These are phyloP conservation scores for Coreius guichenoti DNA, from an alignment of 2,797 vertebrate genomes.

Conservation along the genomic window DNA sequence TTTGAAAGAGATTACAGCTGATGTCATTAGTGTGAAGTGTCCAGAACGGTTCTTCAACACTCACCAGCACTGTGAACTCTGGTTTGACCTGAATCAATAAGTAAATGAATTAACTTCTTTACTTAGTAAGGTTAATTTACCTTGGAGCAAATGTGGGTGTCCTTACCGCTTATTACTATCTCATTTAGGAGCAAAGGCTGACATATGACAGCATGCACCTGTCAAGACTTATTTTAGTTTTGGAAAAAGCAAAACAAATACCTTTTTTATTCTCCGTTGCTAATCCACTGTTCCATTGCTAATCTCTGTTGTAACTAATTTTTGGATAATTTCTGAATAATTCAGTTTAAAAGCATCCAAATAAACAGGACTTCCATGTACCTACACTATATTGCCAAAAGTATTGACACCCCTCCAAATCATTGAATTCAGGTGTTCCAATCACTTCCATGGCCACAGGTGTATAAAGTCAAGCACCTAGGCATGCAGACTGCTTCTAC, in stretches of 20 bases:
- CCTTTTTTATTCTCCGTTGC: background rate
- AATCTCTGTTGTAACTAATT: background rate
- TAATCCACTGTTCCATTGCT: background rate
- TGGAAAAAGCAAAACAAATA: background rate
- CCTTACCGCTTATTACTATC: background rate
- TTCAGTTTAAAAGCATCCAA: background rate
- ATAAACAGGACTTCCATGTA: background rate
- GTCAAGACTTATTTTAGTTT: background rate
- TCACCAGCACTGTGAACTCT: background rate
- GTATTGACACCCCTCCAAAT: too few species aligned
- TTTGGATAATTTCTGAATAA: background rate
- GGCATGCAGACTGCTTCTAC: too few species aligned
- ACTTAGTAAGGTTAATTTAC: background rate
- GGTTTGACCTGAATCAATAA: constrained; percentile 15
- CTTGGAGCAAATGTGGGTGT: background rate
- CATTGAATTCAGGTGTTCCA: too few species aligned
- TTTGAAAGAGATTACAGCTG: background rate
- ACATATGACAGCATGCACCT: constrained; percentile 6
- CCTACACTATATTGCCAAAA: background rate
- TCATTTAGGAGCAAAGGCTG: background rate
- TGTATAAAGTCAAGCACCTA: too few species aligned
- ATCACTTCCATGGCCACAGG: too few species aligned
- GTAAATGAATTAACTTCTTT: background rate
- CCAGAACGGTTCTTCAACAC: background rate
- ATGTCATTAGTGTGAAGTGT: background rate